Conservation (phyloP, 2,888 invertebrate genomes). For the Amphipyra berbera region DNA sequence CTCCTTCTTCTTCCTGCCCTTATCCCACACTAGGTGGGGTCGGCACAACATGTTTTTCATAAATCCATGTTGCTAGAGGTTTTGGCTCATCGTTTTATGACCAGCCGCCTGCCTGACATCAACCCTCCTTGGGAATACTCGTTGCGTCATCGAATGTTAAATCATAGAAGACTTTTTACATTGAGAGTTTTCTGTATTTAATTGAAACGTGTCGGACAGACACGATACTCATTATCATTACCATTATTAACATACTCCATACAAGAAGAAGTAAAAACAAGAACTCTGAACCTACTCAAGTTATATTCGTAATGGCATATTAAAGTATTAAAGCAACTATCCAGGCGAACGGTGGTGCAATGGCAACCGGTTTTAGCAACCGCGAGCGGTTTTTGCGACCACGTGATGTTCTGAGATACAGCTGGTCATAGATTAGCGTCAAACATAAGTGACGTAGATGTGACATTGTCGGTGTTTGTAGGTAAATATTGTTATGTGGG, state of each 20-base stretch:
- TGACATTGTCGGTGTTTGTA: constrained; percentile 8
- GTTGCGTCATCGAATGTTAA: too few species aligned
- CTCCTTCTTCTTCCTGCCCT: too few species aligned
- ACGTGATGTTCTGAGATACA: constrained; percentile 33
- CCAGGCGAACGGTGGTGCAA: constrained; percentile 33
- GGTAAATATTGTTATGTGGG: not conserved
- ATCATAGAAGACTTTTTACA: too few species aligned
- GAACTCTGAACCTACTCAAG: constrained; percentile 6
- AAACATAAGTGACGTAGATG: constrained; percentile 24
- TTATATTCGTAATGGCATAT: constrained; percentile 35
- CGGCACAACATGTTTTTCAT: too few species aligned
- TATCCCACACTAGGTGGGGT: too few species aligned
- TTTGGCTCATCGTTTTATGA: too few species aligned
- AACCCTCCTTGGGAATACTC: too few species aligned
- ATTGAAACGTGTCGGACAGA: not conserved
- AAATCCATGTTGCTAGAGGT: too few species aligned
- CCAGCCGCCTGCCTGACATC: too few species aligned
- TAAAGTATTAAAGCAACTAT: constrained; percentile 31
- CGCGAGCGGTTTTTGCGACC: constrained; percentile 57
- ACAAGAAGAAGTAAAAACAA: constrained; percentile 10
- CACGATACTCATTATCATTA: constrained; percentile 8
- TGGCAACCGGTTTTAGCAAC: constrained; percentile 58
- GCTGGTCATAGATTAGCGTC: constrained; percentile 18
- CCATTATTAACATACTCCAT: constrained; percentile 2
- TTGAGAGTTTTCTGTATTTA: not conserved